Evolutionary conservation across 2,888 invertebrate species (phyloP), one percentile per base, ranked within the genome.

Genomic region (Erebia palarica): DNA sequence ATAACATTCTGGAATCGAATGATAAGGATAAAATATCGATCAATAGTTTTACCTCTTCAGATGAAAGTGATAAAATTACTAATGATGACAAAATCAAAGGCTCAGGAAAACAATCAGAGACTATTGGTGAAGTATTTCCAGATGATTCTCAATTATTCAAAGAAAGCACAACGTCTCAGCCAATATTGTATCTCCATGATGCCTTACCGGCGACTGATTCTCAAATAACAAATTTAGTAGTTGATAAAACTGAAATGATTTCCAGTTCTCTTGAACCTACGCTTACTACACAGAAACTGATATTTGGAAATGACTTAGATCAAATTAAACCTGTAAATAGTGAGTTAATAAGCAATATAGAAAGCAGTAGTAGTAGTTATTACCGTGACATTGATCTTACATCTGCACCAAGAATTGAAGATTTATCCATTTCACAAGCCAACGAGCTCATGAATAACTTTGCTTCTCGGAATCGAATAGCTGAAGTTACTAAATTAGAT

Each of bases 401-500:
- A 44, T 18, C 61, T 1, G 63, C 44, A 14, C 16, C 58, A 63
- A 57, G 0, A 14, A 16, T 83, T 3, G 79, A 82, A 1, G 79
- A 83, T 8, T 68, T 88, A 21, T 78, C 78, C 16, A 81, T 81
- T 53, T 73, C 80, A 9, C 81, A 89, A 67, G 74, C 86, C 5
- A 77, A 81, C 11, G 78, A 81, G 1, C 51, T 86, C 0, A 84
- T 86, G 75, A 42, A 72, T 1, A 82, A 88, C 57, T 90, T 90
- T 65, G 71, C 61, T 8, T 18, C 58, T 7, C 10, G 63, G 18
- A 55, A 75, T 49, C 36, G 27, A 36, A 59, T 65, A n/a, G 49
- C 51, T 13, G 21, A 69, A 49, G 59, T 69, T 8, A 68, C 68
- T 57, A 18, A 67, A 51, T 55, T 21, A 53, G 71, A 73, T 65